Conservation (phyloP, 1,140 invertebrate genomes). For the Cydia splendana region DNA sequence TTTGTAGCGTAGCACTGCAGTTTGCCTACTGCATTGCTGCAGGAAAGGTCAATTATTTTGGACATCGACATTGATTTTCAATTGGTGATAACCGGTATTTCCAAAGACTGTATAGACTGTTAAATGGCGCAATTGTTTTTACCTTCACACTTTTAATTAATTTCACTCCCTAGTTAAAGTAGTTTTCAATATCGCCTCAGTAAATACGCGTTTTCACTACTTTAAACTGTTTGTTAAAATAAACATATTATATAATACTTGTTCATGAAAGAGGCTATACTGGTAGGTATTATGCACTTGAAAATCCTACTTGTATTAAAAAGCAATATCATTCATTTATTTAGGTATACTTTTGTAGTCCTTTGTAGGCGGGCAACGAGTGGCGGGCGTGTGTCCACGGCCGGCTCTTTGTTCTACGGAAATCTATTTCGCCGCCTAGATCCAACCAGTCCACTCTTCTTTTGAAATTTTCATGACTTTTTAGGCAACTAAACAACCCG, state of each 20-base stretch:
- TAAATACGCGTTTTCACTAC: too few relatives aligned
- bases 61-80: too few relatives aligned
- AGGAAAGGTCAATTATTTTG: too few relatives aligned
- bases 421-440: constrained; percentile 38
- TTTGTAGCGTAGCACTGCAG: too few relatives aligned
- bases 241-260: background rate
- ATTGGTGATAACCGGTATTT: too few relatives aligned
- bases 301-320: constrained; percentile 14
- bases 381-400: constrained; percentile 38
- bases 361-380: constrained; percentile 30
- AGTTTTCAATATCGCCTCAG: too few relatives aligned
- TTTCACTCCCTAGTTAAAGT: too few relatives aligned
- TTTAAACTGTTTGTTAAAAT: background rate
- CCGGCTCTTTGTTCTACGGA: constrained; percentile 39
- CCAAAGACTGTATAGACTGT: too few relatives aligned
- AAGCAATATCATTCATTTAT: constrained; percentile 22
- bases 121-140: too few relatives aligned
- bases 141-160: too few relatives aligned
- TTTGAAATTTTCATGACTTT: constrained; percentile 35
- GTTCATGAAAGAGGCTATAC: background rate
- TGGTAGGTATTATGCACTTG: background rate
- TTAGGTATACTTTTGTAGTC: constrained; percentile 7
- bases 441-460: background rate
- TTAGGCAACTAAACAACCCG: too few relatives aligned
- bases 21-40: too few relatives aligned